Conservation (phyloP, 1,140 invertebrate species). For the Littorina saxatilis region DNA sequence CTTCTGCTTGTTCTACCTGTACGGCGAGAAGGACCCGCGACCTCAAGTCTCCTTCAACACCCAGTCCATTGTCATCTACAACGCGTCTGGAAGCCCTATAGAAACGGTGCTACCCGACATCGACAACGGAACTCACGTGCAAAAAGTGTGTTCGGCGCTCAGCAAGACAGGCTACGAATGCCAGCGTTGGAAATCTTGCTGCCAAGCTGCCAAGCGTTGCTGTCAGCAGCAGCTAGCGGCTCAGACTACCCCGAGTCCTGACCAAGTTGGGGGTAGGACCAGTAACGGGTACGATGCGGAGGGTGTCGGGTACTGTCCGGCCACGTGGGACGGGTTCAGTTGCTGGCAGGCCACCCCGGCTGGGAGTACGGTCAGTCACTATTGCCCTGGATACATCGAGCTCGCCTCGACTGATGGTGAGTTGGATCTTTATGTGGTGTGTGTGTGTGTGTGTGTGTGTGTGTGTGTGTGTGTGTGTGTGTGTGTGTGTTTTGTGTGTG, state of each 20-base stretch:
- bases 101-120: neutral
- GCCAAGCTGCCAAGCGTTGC: neutral
- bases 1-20: constrained; percentile 4
- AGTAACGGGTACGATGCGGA: neutral
- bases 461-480: no score
- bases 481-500: no score
- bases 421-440: no score
- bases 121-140: neutral
- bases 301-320: constrained; percentile 37
- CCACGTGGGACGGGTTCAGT: constrained; percentile 63
- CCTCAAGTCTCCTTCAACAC: neutral
- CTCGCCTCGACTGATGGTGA: constrained; percentile 44
- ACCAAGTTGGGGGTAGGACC: neutral
- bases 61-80: neutral
- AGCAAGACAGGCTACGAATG: neutral
- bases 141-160: neutral
- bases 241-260: neutral
- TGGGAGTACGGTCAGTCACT: constrained; percentile 81
- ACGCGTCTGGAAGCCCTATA: neutral
- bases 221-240: neutral
- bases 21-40: neutral
- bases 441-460: no score
- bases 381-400: constrained; percentile 83
- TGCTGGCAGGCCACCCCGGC: constrained; percentile 90
- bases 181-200: neutral